Base-by-base conservation (phyloP, 2,888 invertebrate genomes). In the Acronicta aceris region DNA sequence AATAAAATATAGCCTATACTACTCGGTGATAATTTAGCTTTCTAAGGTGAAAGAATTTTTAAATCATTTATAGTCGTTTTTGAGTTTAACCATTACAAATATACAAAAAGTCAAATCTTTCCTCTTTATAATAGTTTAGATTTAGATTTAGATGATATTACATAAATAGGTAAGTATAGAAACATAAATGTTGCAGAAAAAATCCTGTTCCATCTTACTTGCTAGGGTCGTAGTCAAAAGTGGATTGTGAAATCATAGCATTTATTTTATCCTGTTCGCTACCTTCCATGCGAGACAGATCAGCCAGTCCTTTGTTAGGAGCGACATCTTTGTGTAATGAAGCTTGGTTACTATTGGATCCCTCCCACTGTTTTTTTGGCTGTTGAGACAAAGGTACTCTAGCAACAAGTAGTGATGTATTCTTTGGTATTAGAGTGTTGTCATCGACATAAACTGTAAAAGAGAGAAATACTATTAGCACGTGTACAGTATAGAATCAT, bases 261-360 rank as follows among this genome's bases (percentile, higher is more conserved):
- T 97, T 97, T 82, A 99, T 99, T 94, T 99, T 99, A 86, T 99
- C 99, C 86, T 98, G 98, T 94, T 99, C 99, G 53, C 98, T 97
- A 70, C 98, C 98, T 94, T 98, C 98, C 93, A 98, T 96, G 90
- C 96, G 97, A 45, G 98, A 97, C 76, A 99, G 94, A 95, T 99
- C 98, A 56, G 98, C 96, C 74, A 97, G 95, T 82, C 97, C 96
- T 47, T 96, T 95, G 76, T 96, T 95, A 79, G 91, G 95, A 81
- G 92, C 88, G 61, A 90, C 93, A 93, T 90, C 93, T 88, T 87
- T 93, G 58, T 86, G 91, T 72, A 78, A 85, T 84, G 95, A 85
- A 21, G 95, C 89, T 67, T 91, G 89, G 78, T 91, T 94, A 68
- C 87, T 95, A 66, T 88, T 89, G 46, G 89, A 84, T 33, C 96